These are phyloP conservation scores for Brachionus rotundiformis DNA, from an alignment of 1,140 invertebrate species.

Conservation along the genomic window DNA sequence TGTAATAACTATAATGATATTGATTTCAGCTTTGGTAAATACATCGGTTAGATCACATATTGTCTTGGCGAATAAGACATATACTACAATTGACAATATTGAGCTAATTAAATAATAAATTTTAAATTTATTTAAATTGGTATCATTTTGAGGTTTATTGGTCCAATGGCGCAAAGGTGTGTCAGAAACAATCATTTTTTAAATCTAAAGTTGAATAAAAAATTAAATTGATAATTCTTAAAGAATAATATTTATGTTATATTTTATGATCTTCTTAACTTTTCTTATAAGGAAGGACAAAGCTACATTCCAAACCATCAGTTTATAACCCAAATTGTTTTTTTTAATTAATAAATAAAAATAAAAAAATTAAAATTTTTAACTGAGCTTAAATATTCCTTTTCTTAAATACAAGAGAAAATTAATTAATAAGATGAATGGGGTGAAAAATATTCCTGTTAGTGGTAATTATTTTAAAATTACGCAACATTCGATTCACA, in stretches of 20 bases:
- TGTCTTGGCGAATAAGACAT: not conserved
- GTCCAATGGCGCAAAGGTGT: not conserved
- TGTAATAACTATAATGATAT: not conserved
- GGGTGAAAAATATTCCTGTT: constrained; percentile 1
- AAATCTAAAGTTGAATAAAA: not conserved
- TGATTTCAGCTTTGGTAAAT: not conserved
- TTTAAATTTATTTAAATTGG: not conserved
- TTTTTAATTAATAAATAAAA: too few species aligned
- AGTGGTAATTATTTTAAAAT: constrained; percentile 9
- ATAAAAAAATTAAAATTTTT: too few species aligned
- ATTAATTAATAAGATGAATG: constrained; percentile 29
- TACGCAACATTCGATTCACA: constrained; percentile 38
- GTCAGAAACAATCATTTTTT: constrained; percentile 13
- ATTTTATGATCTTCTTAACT: too few species aligned
- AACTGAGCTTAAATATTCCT: not conserved
- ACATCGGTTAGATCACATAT: not conserved
- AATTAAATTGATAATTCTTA: not conserved
- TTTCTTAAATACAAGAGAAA: not conserved
- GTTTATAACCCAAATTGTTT: too few species aligned
- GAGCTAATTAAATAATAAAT: not conserved
- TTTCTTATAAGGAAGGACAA: too few species aligned
- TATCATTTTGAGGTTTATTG: not conserved
- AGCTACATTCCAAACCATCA: too few species aligned
- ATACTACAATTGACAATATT: not conserved
- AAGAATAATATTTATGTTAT: too few species aligned